Percentiles rank a stretch among this genome's conserved stretches.
phyloP scores from a whole-genome alignment of 2,888 invertebrate genomes.

The Synergus gifuensis region DNA sequence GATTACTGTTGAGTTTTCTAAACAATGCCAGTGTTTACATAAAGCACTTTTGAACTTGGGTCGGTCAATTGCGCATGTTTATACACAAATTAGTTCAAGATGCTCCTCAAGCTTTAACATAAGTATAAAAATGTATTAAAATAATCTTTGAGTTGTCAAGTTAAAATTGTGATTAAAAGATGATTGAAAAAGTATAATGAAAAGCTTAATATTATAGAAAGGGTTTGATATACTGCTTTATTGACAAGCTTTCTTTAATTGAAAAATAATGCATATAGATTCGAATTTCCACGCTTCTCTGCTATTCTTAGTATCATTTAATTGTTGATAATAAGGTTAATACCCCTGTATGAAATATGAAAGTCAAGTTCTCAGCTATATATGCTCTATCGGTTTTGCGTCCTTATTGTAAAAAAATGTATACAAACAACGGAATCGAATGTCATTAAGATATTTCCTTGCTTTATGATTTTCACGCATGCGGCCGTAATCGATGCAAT shows the following conservation, averaged over 20 bases:
- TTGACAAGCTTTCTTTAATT: background rate
- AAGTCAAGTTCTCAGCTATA: conserved; percentile 2
- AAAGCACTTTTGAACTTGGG: background rate
- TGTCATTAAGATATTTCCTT: conserved; percentile 15
- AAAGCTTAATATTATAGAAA: too few species aligned
- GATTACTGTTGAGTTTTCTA: background rate
- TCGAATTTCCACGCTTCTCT: background rate
- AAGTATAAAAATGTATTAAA: too few species aligned
- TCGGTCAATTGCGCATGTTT: background rate
- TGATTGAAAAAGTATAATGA: too few species aligned
- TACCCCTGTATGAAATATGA: background rate
- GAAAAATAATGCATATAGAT: background rate
- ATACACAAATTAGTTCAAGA: conserved; percentile 16
- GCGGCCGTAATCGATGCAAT: background rate
- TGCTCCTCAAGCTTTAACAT: background rate
- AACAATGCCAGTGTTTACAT: conserved; percentile 26
- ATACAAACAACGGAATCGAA: background rate
- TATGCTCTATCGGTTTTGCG: conserved; percentile 4
- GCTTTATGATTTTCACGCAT: background rate
- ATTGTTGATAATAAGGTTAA: background rate
- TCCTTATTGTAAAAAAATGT: background rate
- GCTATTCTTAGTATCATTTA: background rate
- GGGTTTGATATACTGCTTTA: background rate
- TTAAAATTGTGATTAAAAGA: background rate
- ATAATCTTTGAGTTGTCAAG: background rate